These are phyloP conservation scores for Acholoe squamosa DNA, from an alignment of 2,888 invertebrate species.

Conservation along the genomic window DNA sequence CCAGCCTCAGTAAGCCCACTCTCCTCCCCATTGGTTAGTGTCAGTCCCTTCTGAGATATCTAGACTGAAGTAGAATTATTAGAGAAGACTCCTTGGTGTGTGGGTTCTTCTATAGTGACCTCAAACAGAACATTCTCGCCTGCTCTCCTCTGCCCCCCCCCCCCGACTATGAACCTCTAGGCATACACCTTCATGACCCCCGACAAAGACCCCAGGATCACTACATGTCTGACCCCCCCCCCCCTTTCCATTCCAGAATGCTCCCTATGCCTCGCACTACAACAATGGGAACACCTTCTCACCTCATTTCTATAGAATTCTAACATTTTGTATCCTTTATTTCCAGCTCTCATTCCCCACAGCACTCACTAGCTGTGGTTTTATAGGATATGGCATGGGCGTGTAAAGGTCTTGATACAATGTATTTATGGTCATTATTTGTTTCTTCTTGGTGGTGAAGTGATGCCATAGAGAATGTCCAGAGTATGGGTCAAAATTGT, in stretches of 20 bases:
- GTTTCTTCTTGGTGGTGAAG: too few relatives aligned
- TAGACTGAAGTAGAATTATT: not conserved
- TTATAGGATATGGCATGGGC: too few relatives aligned
- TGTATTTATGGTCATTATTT: too few relatives aligned
- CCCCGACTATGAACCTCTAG: too few relatives aligned
- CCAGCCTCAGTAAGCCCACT: not conserved
- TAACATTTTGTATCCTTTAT: too few relatives aligned
- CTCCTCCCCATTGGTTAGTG: not conserved
- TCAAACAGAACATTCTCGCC: not conserved
- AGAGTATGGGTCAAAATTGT: too few relatives aligned
- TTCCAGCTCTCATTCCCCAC: too few relatives aligned
- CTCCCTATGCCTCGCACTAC: not conserved
- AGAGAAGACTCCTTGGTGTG: not conserved
- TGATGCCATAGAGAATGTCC: too few relatives aligned
- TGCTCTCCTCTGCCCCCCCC: not conserved
- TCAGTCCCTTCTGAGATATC: not conserved
- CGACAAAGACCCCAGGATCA: not conserved
- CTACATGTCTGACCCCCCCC: conserved; percentile 10
- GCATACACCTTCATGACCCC: not conserved
- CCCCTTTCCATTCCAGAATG: not conserved
- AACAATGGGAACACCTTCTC: not conserved
- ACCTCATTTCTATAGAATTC: not conserved
- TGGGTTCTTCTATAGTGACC: not conserved
- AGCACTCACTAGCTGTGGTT: too few relatives aligned
- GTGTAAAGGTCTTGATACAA: too few relatives aligned